Conservation (phyloP, 2,888 invertebrate species). For the Ferdinandea cuprea region DNA sequence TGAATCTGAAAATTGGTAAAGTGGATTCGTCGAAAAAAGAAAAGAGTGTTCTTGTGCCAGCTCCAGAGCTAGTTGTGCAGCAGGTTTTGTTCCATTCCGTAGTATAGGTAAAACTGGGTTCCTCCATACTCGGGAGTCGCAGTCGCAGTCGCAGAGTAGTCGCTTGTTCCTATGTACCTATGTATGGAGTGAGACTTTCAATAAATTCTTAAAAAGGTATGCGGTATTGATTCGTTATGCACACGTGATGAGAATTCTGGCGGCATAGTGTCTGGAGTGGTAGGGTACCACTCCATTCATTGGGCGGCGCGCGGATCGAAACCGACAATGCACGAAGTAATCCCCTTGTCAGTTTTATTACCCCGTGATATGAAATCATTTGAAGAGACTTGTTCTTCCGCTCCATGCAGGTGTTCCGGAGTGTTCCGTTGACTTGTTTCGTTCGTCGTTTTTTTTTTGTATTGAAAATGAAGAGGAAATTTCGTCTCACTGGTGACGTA, state of each 20-base stretch:
- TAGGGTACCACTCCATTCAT: conserved; percentile 41
- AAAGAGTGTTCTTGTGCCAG: conserved; percentile 24
- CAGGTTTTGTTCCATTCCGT: conserved; percentile 16
- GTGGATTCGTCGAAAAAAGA: conserved; percentile 43
- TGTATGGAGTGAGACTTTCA: conserved; percentile 58
- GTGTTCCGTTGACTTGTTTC: conserved; percentile 44
- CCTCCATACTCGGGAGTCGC: not conserved
- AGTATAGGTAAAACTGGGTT: not conserved
- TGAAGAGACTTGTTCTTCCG: conserved; percentile 67
- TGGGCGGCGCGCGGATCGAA: conserved; percentile 46
- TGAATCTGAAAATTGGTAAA: conserved; percentile 72
- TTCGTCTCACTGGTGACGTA: conserved; percentile 63
- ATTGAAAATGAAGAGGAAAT: conserved; percentile 52
- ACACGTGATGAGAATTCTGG: conserved; percentile 74
- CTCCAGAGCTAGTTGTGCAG: not conserved
- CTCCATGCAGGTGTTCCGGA: conserved; percentile 68
- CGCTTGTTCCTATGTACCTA: not conserved
- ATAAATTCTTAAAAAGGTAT: conserved; percentile 75
- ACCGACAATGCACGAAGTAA: conserved; percentile 67
- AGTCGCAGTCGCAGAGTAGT: too few relatives aligned
- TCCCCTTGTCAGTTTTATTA: conserved; percentile 72
- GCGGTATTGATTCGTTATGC: conserved; percentile 75
- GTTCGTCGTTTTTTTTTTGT: not conserved
- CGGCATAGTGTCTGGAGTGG: conserved; percentile 70
- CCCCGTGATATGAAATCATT: conserved; percentile 71